Base-by-base conservation (phyloP, 2,797 vertebrate species). In the Cygnus olor region DNA sequence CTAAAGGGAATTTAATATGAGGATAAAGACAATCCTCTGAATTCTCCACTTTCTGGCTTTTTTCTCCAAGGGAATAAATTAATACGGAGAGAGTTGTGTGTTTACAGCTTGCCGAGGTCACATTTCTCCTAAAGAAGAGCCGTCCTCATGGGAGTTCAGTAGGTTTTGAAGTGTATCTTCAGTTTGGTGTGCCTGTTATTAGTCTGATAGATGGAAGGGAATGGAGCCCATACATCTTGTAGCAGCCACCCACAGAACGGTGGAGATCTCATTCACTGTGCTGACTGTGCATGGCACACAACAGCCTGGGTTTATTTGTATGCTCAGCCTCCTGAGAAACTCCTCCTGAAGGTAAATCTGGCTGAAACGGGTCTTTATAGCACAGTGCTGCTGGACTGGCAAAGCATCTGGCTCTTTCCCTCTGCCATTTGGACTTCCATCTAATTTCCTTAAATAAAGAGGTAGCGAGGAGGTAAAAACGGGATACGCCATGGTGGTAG, bases 401-500 rank as follows among this genome's bases (percentile, higher is more conserved):
- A 54, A 34, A 58, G 40, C 11, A 42, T 24, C 30, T 38, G 20
- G 5, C n/a, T 70, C 24, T 81, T 71, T 71, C 5, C 25, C 34
- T 76, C 34, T 68, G 21, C 17, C 30, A 51, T 73, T 58, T 51
- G 53, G 15, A 24, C 4, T 53, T 82, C 32, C 7, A 8, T 47
- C 45, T 57, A 40, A 17, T 87, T 81, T 53, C 27, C 66, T 21
- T 16, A 25, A 1, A 9, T 30, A 14, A 60, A 40, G 34, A 27
- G 19, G 1, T n/a, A 2, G 17, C 0, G 4, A 45, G 51, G 20
- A 22, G 28, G 2, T 14, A 4, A 38, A 19, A 19, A 17, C 20
- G 0, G 0, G 32, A 14, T n/a, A 10, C 69, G 5, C n/a, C 1
- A 0, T 4, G 25, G 28, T 36, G 21, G 73, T 12, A 71, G n/a